phyloP scores from a whole-genome alignment of 2,888 invertebrate species.

The Eudemis profundana region DNA sequence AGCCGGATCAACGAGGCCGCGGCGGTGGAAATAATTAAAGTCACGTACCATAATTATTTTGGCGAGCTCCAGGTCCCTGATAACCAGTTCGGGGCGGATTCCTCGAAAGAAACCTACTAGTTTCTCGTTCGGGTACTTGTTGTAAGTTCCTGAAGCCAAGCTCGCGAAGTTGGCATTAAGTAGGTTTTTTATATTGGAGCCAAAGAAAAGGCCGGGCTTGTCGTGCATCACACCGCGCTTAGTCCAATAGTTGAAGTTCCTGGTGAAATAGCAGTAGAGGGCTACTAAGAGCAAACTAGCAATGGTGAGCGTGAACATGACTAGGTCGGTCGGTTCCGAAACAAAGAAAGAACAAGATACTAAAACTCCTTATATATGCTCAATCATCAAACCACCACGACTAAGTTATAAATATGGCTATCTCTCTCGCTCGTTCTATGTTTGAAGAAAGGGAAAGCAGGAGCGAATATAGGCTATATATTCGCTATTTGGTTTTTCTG shows the following conservation, averaged over 20 bases:
- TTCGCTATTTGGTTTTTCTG: too few species aligned
- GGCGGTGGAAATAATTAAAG: slow-evolving; percentile 42
- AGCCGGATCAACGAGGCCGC: slow-evolving; percentile 43
- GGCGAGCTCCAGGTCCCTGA: slow-evolving; percentile 42
- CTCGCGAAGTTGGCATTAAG: slow-evolving; percentile 41
- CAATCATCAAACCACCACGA: too few species aligned
- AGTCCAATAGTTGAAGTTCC: slow-evolving; percentile 8
- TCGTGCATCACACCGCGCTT: slow-evolving; percentile 41
- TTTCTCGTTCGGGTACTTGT: slow-evolving; percentile 44
- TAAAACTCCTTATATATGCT: too few species aligned
- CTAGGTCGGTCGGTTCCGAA: too few species aligned
- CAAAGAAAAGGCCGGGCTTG: slow-evolving; percentile 40
- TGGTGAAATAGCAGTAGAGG: not conserved
- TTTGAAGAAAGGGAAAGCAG: too few species aligned
- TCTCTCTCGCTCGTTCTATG: too few species aligned
- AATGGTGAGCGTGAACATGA: slow-evolving; percentile 6
- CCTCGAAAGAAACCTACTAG: slow-evolving; percentile 43
- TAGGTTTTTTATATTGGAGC: slow-evolving; percentile 35
- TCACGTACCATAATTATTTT: slow-evolving; percentile 42
- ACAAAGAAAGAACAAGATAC: too few species aligned
- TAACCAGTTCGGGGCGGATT: slow-evolving; percentile 33
- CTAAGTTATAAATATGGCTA: too few species aligned
- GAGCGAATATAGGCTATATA: too few species aligned
- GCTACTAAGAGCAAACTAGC: not conserved
- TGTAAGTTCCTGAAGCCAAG: too few species aligned